phyloP scores from a whole-genome alignment of 2,888 invertebrate species.

The Oscheius sp. region DNA sequence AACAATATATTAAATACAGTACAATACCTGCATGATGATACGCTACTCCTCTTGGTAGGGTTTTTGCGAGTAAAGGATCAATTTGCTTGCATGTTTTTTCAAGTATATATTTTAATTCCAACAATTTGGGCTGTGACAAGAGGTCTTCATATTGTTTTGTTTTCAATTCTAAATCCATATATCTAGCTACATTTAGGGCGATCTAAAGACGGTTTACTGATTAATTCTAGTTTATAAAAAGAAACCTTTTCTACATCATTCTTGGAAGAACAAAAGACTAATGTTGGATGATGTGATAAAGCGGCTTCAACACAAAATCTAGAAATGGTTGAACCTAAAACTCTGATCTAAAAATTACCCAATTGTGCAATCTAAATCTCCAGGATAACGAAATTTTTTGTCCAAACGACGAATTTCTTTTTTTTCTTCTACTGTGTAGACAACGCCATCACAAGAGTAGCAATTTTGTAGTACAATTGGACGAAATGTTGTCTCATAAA shows the following conservation, averaged over 20 bases:
- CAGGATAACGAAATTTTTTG: slow-evolving; percentile 10
- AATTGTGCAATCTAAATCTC: slow-evolving; percentile 19
- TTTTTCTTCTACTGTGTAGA: neutral
- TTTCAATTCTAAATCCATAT: slow-evolving; percentile 16
- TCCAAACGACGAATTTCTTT: neutral
- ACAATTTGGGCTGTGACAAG: neutral
- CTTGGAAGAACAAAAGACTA: slow-evolving; percentile 95
- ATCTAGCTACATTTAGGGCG: slow-evolving; percentile 77
- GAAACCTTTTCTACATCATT: slow-evolving; percentile 88
- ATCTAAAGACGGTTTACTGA: no score
- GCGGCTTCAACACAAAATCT: slow-evolving; percentile 76
- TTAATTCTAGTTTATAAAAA: no score
- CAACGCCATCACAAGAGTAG: slow-evolving; percentile 25
- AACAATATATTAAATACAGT: neutral
- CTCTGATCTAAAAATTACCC: neutral
- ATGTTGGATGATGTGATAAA: slow-evolving; percentile 81
- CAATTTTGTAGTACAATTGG: slow-evolving; percentile 83
- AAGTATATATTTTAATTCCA: slow-evolving; percentile 7
- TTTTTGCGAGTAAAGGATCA: slow-evolving; percentile 67
- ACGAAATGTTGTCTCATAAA: slow-evolving; percentile 80
- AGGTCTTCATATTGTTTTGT: neutral
- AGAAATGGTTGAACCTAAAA: neutral
- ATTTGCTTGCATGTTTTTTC: slow-evolving; percentile 34
- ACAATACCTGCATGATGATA: slow-evolving; percentile 89
- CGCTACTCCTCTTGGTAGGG: slow-evolving; percentile 87